A percentile compares a stretch with the other conserved stretches of the same genome.
Evolutionary conservation across 2,113 vertebrate genomes (phyloP).

Genomic region (Falco punctatus): DNA sequence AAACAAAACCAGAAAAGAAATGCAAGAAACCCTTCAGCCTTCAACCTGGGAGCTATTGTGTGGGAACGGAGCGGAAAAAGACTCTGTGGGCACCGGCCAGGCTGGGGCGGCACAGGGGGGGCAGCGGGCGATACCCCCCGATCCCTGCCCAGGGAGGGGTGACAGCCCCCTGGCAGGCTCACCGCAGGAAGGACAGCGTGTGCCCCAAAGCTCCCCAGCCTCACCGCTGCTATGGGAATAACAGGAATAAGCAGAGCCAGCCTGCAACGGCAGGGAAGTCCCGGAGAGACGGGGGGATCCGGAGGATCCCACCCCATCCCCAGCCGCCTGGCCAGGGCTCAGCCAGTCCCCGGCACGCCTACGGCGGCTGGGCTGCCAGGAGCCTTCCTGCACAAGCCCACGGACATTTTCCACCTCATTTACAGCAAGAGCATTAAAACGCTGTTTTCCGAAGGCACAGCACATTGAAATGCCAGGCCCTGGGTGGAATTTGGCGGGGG

Average conservation of each 20-base stretch:
- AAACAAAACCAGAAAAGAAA: not conserved
- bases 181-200: not conserved
- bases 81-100: not conserved
- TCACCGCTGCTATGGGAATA: not conserved
- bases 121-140: not conserved
- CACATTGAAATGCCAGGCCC: conserved; percentile 28
- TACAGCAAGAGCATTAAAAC: not conserved
- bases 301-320: not conserved
- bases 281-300: rapidly evolving
- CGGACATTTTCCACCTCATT: not conserved
- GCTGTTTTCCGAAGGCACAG: not conserved
- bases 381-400: not conserved
- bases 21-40: not conserved
- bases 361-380: not conserved
- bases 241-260: not conserved
- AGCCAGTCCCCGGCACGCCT: not conserved
- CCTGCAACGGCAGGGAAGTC: not conserved
- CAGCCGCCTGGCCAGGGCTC: not conserved
- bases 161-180: rapidly evolving
- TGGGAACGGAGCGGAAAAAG: not conserved
- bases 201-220: not conserved
- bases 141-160: not conserved
- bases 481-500: conserved; percentile 4
- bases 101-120: not conserved
- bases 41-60: not conserved